phyloP scores from a whole-genome alignment of 2,797 vertebrate species.

The Thripadectes ignobilis region DNA sequence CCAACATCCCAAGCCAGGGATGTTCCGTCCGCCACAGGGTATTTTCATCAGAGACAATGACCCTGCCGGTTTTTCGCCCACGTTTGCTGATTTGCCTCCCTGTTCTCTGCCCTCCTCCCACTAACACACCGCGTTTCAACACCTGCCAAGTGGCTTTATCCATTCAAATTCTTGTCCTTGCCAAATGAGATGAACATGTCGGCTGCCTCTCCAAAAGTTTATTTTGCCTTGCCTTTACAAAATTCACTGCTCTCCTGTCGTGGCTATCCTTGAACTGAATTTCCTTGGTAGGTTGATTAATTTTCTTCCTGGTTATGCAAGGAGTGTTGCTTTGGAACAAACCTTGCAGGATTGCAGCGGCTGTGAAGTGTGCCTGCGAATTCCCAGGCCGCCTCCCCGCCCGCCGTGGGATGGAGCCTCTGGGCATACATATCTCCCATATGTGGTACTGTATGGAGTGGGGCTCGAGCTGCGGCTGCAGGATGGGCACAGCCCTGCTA shows the following conservation, averaged over 20 bases:
- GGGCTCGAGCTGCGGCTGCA: not conserved
- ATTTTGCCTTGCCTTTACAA: not conserved
- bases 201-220: not conserved
- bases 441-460: rapidly evolving
- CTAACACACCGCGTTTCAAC: not conserved
- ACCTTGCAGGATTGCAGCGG: not conserved
- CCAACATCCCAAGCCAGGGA: not conserved
- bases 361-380: not conserved
- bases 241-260: not conserved
- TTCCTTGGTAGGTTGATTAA: not conserved
- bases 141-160: not conserved
- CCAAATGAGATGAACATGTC: not conserved
- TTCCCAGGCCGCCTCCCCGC: not conserved
- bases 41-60: not conserved
- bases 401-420: not conserved
- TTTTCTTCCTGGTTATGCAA: not conserved
- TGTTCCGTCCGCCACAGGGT: not conserved
- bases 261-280: not conserved
- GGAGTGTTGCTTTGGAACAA: not conserved
- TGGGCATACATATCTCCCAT: not conserved
- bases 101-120: not conserved
- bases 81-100: not conserved
- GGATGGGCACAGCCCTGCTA: not conserved
- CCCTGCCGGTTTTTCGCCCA: not conserved
- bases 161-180: not conserved